Evolutionary conservation across 2,113 vertebrate species (phyloP).

Genomic region (Ophthalmolycus amberensis): DNA sequence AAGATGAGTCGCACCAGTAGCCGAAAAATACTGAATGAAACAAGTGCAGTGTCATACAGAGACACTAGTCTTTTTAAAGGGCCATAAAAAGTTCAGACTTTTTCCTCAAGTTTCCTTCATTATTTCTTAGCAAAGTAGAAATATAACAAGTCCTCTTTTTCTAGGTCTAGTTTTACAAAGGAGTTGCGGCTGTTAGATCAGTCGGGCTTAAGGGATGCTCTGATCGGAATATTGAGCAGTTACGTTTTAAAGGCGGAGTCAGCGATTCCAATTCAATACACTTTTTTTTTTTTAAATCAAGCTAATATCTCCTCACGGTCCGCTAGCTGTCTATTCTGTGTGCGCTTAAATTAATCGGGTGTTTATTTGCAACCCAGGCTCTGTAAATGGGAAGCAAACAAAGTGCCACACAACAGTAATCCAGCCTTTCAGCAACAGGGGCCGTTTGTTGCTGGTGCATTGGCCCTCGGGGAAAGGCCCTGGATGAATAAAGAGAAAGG

Average conservation of each 20-base stretch:
- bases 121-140: conserved; percentile 67
- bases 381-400: neutral
- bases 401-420: neutral
- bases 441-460: too few relatives aligned
- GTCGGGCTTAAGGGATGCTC: conserved; percentile 22
- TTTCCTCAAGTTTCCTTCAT: conserved; percentile 11
- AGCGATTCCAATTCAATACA: neutral
- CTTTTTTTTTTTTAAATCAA: neutral
- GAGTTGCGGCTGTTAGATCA: conserved; percentile 44
- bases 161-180: conserved; percentile 44
- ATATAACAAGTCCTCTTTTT: conserved; percentile 59
- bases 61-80: conserved; percentile 68
- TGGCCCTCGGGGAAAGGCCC: neutral
- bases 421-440: neutral
- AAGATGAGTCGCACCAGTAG: conserved; percentile 37
- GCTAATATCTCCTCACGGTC: neutral
- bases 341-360: neutral
- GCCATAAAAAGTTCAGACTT: conserved; percentile 48
- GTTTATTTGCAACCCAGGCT: neutral
- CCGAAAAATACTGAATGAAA: conserved; percentile 49
- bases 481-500: neutral
- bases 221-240: conserved; percentile 2
- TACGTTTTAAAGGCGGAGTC: conserved; percentile 8
- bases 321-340: neutral
- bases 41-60: conserved; percentile 48